Evolutionary conservation across 1,140 invertebrate species (phyloP).

Genomic region (Aphaenogaster floridana): DNA sequence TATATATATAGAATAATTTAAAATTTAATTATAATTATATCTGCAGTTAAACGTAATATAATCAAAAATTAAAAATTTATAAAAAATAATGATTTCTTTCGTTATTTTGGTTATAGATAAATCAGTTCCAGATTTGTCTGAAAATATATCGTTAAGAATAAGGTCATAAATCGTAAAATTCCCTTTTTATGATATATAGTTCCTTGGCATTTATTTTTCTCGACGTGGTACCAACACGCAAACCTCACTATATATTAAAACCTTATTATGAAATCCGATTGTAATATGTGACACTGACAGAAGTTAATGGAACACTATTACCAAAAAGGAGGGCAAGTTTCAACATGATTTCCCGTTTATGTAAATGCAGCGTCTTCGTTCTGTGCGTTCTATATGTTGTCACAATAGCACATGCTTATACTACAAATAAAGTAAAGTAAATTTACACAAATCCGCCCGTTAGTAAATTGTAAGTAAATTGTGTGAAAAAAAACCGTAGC

Average conservation of each 20-base stretch:
- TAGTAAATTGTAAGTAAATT: slow-evolving; percentile 28
- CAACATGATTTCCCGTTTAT: slow-evolving; percentile 3
- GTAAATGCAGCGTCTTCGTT: slow-evolving; percentile 23
- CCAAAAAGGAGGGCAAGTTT: not conserved
- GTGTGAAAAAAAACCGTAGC: slow-evolving; percentile 40
- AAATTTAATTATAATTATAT: not conserved
- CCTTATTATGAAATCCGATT: slow-evolving; percentile 13
- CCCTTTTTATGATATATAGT: not conserved
- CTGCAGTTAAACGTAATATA: not conserved
- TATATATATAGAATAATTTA: not conserved
- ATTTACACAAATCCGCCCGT: slow-evolving; percentile 24
- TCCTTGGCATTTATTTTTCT: not conserved
- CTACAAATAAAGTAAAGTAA: not conserved
- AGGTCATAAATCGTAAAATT: not conserved
- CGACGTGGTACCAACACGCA: not conserved
- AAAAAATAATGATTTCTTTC: not conserved
- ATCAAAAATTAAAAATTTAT: not conserved
- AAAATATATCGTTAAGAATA: slow-evolving; percentile 4
- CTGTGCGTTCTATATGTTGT: not conserved
- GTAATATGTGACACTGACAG: slow-evolving; percentile 28
- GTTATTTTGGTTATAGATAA: not conserved
- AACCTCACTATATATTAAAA: slow-evolving; percentile 32
- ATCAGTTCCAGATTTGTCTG: not conserved
- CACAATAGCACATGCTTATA: not conserved
- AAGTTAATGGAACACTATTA: slow-evolving; percentile 25